Evolutionary conservation across 2,797 vertebrate species (phyloP).

Genomic region (Ceyx erithaca): DNA sequence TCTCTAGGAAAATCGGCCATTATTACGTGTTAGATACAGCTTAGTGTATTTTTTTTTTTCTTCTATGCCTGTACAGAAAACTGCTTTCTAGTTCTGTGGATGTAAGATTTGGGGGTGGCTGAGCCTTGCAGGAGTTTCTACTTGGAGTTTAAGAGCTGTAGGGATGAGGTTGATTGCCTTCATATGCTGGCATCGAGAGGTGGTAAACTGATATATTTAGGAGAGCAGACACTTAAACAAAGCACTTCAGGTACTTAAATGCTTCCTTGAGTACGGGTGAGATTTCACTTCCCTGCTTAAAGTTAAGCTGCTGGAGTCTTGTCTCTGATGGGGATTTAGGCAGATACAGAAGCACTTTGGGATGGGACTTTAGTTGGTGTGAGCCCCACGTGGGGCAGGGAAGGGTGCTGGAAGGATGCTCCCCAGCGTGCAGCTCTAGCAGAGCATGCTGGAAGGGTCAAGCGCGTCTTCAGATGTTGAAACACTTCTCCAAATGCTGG

Average conservation of each 20-base stretch:
- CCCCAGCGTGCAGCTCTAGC: neutral
- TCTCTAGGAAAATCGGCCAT: conserved; percentile 16
- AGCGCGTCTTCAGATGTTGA: neutral
- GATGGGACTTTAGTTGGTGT: neutral
- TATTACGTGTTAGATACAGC: neutral
- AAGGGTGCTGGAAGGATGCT: neutral
- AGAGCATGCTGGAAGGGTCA: neutral
- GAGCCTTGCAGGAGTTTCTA: neutral
- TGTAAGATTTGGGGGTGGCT: neutral
- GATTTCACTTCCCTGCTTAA: neutral
- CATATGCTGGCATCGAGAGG: neutral
- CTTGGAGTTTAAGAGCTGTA: neutral
- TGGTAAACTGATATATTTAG: neutral
- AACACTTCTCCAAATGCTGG: neutral
- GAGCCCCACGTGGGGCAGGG: neutral
- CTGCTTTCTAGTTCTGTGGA: neutral
- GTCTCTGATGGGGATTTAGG: neutral
- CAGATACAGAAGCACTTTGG: neutral
- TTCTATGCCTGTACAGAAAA: neutral
- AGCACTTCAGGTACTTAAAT: conserved; percentile 39
- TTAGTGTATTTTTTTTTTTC: neutral
- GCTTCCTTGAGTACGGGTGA: neutral
- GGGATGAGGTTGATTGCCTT: neutral
- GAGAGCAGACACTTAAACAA: neutral
- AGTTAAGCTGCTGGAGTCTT: neutral